phyloP scores from a whole-genome alignment of 2,113 vertebrate genomes.

The Ptilorrhoa leucosticta region DNA sequence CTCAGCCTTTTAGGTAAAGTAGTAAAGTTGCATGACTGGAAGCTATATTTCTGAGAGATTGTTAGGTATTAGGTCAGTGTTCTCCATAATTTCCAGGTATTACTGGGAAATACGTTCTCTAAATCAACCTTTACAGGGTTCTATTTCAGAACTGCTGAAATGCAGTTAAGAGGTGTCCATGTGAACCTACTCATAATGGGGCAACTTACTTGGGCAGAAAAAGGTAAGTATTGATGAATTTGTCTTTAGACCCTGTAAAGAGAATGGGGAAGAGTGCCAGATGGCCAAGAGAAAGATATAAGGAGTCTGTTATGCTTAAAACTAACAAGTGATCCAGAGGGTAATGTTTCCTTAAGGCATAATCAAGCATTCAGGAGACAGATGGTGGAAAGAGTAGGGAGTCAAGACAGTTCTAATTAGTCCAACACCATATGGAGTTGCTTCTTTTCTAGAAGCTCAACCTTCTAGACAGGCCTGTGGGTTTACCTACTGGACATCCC shows the following conservation, averaged over 20 bases:
- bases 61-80: not conserved
- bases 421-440: not conserved
- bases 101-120: not conserved
- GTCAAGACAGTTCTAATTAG: constrained; percentile 22
- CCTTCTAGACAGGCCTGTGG: not conserved
- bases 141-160: not conserved
- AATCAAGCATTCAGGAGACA: constrained; percentile 41
- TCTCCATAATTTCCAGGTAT: not conserved
- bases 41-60: not conserved
- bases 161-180: not conserved
- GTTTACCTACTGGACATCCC: not conserved
- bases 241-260: not conserved
- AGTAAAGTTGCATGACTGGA: not conserved
- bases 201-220: not conserved
- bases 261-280: not conserved
- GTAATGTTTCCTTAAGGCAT: constrained; percentile 51
- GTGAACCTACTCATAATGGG: not conserved
- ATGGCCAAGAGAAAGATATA: not conserved
- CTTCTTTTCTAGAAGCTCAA: not conserved
- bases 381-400: constrained; percentile 2
- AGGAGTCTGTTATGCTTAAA: not conserved
- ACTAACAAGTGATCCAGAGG: constrained; percentile 21
- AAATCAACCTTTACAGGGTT: not conserved
- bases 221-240: not conserved
- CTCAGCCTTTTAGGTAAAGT: not conserved